These are phyloP conservation scores for Crenichthys baileyi DNA, from an alignment of 2,797 vertebrate genomes.

Conservation along the genomic window DNA sequence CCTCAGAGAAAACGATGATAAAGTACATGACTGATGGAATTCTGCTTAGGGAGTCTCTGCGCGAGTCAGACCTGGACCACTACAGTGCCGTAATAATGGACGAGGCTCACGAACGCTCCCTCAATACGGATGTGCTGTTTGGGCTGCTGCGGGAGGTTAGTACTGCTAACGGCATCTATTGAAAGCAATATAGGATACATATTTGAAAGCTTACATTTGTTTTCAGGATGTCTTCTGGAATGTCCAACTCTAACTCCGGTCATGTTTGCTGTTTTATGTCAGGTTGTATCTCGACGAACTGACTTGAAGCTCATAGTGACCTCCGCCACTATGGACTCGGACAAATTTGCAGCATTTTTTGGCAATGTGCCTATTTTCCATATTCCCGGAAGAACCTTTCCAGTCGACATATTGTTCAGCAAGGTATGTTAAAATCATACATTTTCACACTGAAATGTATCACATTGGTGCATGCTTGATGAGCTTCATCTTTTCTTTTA, in stretches of 20 bases:
- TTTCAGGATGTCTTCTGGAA: not conserved
- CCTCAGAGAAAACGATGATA: slow-evolving; percentile 94
- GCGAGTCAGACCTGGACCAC: slow-evolving; percentile 96
- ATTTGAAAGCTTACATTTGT: not conserved
- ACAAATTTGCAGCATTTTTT: slow-evolving; percentile 97
- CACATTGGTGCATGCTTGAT: not conserved
- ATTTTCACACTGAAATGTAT: not conserved
- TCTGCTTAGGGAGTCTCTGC: slow-evolving; percentile 93
- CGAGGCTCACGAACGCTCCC: slow-evolving; percentile 95
- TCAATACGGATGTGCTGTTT: slow-evolving; percentile 97
- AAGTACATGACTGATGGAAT: slow-evolving; percentile 99
- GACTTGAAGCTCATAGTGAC: slow-evolving; percentile 98
- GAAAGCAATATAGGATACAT: not conserved
- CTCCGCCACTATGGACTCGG: slow-evolving; percentile 98
- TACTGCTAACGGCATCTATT: not conserved
- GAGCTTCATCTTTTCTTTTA: not conserved
- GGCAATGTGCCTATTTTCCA: slow-evolving; percentile 98
- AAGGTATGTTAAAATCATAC: slow-evolving; percentile 83
- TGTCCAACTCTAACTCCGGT: not conserved
- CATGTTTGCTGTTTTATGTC: slow-evolving; percentile 19
- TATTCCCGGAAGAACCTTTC: slow-evolving; percentile 97
- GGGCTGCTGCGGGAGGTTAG: slow-evolving; percentile 94
- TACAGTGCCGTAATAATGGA: slow-evolving; percentile 99
- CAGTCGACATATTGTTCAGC: slow-evolving; percentile 97
- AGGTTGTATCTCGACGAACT: slow-evolving; percentile 96